Evolutionary conservation across 2,113 vertebrate genomes (phyloP), one percentile per base, ranked within the genome.

Genomic region (Phaethon lepturus): DNA sequence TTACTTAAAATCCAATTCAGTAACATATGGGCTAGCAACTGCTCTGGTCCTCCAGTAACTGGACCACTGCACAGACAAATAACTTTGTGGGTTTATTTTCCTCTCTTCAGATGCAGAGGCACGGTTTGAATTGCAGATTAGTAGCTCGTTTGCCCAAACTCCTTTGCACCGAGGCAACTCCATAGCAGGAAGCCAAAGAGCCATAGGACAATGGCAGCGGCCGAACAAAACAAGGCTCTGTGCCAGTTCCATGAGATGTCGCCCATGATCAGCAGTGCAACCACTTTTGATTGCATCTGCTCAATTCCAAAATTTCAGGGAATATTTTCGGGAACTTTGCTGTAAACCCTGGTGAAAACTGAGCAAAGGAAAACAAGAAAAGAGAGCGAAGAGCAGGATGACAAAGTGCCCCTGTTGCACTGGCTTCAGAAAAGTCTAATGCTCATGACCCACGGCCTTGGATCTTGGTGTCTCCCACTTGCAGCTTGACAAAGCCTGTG

Each of bases 141-240:
- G 74, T 19, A 47, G 31, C 28, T 84, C 56, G 22, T 66, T 84
- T 60, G 44, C 73, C 69, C 77, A 89, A 90, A 82, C 58, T 93
- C 50, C 87, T 92, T 73, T n/a, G 45, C 8, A 23, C 47, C 66
- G 80, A 84, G 56, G 35, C 68, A 84, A 47, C 40, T 87, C 40
- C 38, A 7, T 49, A 93, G 88, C 60, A 78, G 76, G 93, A 79
- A 95, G 86, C 77, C 80, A 73, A 84, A 91, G 62, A 94, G 66
- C 69, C 86, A 62, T 9, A 95, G 92, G 78, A 88, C 79, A 95
- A 50, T 50, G 87, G 66, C 66, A 73, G 42, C 20, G 73, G 74
- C 60, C 23, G 53, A 85, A 50, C 8, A 66, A 62, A 88, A 29
- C 19, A 28, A 82, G 76, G 82, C 47, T 88, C 47, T 2, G 28